A percentile compares a stretch with the other conserved stretches of the same genome.
Conservation (phyloP, 2,888 invertebrate species). For the Caenorhabditis imperialis region DNA sequence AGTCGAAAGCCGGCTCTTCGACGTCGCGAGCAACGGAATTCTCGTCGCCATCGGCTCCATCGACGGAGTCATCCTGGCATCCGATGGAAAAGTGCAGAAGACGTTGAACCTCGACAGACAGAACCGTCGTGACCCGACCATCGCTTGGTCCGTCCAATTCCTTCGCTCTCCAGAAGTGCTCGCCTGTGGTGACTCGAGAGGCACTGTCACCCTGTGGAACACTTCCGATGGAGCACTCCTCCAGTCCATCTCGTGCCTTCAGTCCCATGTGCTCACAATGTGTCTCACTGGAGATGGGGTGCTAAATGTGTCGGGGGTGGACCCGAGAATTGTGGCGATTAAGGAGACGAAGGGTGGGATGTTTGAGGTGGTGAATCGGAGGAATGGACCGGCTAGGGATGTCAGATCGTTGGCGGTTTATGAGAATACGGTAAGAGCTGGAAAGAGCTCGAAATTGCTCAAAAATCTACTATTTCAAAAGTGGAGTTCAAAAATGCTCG, state of each 20-base stretch:
- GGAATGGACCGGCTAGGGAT: constrained; percentile 58
- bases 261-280: constrained; percentile 69
- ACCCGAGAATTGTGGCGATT: constrained; percentile 69
- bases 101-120: constrained; percentile 50
- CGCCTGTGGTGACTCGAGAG: constrained; percentile 72
- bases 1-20: constrained; percentile 63
- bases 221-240: constrained; percentile 60
- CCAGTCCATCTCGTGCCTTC: constrained; percentile 62
- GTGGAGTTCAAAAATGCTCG: no score
- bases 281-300: constrained; percentile 30
- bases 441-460: no score
- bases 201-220: constrained; percentile 70
- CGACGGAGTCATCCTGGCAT: constrained; percentile 51
- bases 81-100: constrained; percentile 45
- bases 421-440: constrained; percentile 47
- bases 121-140: constrained; percentile 62
- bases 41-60: constrained; percentile 59
- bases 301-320: constrained; percentile 70
- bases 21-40: constrained; percentile 45
- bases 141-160: constrained; percentile 72
- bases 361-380: constrained; percentile 40
- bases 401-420: constrained; percentile 54
- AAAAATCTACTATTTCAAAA: no score
- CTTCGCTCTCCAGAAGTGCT: constrained; percentile 43
- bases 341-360: constrained; percentile 32